phyloP scores from a whole-genome alignment of 2,797 vertebrate species.

The Lepidocolaptes lacrymiger region DNA sequence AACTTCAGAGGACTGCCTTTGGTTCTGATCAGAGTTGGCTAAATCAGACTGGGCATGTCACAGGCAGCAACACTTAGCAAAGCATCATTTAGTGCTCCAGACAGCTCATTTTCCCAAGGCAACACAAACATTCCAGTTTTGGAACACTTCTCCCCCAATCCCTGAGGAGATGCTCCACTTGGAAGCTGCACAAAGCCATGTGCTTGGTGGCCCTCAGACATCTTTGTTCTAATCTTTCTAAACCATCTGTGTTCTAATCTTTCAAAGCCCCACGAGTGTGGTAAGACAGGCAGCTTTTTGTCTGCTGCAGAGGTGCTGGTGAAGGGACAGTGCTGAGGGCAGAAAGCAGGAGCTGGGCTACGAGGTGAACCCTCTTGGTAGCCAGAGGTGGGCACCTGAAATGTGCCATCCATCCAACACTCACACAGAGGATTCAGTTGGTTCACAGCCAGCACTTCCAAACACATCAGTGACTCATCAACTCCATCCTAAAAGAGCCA shows the following conservation, averaged over 20 bases:
- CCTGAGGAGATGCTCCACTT: background rate
- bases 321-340: no score
- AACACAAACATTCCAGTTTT: background rate
- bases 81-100: background rate
- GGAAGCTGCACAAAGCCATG: background rate
- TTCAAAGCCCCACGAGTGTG: background rate
- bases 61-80: background rate
- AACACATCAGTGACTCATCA: background rate
- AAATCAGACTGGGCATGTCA: background rate
- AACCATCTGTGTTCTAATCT: background rate
- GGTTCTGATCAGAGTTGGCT: background rate
- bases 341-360: no score
- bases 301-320: no score
- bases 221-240: background rate
- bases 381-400: no score
- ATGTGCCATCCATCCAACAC: background rate
- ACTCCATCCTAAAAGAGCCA: background rate
- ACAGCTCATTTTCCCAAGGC: background rate
- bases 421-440: background rate
- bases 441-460: background rate
- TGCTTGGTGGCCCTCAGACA: background rate
- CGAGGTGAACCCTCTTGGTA: no score
- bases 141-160: background rate
- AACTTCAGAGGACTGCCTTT: background rate
- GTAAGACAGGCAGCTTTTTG: no score